Evolutionary conservation across 2,888 invertebrate genomes (phyloP).

Genomic region (Campoplex nolae): DNA sequence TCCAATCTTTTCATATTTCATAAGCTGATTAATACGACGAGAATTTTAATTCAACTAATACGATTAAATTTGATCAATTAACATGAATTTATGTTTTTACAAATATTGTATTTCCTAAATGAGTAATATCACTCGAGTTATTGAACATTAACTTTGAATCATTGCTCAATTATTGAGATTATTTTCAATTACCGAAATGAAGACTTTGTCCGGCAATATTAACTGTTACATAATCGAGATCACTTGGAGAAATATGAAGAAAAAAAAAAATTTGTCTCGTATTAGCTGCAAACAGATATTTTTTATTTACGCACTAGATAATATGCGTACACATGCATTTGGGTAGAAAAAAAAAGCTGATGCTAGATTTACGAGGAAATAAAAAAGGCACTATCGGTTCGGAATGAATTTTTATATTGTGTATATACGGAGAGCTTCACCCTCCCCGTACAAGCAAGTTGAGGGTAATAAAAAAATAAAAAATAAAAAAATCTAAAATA

Average conservation of each 20-base stretch:
- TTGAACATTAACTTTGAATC: no score
- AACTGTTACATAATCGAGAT: neutral
- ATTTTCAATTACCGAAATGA: no score
- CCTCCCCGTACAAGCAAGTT: constrained; percentile 16
- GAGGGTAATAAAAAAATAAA: neutral
- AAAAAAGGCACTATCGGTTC: constrained; percentile 74
- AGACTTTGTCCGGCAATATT: no score
- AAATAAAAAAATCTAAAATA: constrained; percentile 14
- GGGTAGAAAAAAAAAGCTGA: no score
- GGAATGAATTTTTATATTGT: constrained; percentile 45
- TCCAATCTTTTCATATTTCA: neutral
- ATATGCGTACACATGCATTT: constrained; percentile 66
- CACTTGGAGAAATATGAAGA: neutral
- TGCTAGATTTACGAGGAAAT: no score
- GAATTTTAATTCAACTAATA: no score
- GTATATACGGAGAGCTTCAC: constrained; percentile 13
- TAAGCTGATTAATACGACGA: neutral
- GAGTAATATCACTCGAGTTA: no score
- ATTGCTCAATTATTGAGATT: no score
- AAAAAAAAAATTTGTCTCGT: neutral
- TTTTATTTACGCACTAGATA: constrained; percentile 60
- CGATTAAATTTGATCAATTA: no score
- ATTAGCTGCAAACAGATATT: neutral
- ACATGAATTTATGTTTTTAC: no score
- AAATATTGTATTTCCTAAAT: no score